Evolutionary conservation across 1,140 invertebrate species (phyloP).

Genomic region (Drosophila lacertosa): DNA sequence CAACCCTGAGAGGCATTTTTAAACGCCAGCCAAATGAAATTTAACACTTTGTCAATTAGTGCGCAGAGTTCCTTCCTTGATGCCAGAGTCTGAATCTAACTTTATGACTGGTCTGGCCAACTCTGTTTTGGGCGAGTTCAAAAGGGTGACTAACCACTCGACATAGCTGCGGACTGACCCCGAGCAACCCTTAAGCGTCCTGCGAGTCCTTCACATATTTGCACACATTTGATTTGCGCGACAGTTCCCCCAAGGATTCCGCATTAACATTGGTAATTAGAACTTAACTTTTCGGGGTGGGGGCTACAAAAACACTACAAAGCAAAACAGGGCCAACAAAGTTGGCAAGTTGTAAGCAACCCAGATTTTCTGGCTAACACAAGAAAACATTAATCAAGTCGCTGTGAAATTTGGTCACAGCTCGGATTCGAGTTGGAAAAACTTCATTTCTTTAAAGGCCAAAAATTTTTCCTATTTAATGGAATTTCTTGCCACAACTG

Average conservation of each 20-base stretch:
- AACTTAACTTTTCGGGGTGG: constrained; percentile 24
- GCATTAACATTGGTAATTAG: constrained; percentile 76
- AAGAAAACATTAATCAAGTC: constrained; percentile 43
- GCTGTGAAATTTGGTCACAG: neutral
- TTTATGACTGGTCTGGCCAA: constrained; percentile 22
- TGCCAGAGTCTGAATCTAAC: constrained; percentile 1
- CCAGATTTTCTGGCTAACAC: constrained; percentile 19
- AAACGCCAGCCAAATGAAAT: constrained; percentile 64
- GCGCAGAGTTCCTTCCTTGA: constrained; percentile 3
- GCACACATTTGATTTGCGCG: constrained; percentile 59
- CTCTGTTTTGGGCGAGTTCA: constrained; percentile 49
- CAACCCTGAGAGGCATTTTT: constrained; percentile 59
- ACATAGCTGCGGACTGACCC: constrained; percentile 18
- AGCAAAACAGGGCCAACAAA: constrained; percentile 20
- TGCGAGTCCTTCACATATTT: constrained; percentile 44
- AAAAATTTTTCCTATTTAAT: no score
- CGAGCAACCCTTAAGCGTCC: constrained; percentile 37
- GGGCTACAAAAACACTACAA: constrained; percentile 3
- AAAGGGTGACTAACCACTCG: constrained; percentile 63
- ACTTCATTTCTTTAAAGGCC: neutral
- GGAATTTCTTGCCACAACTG: no score
- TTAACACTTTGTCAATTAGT: constrained; percentile 82
- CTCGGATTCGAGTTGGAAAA: neutral
- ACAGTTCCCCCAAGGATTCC: constrained; percentile 60
- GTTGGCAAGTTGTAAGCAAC: constrained; percentile 9